Conservation (phyloP, 30 jellyfish, hydroid and myxozoan species). For the Calvadosia cruxmelitensis region DNA sequence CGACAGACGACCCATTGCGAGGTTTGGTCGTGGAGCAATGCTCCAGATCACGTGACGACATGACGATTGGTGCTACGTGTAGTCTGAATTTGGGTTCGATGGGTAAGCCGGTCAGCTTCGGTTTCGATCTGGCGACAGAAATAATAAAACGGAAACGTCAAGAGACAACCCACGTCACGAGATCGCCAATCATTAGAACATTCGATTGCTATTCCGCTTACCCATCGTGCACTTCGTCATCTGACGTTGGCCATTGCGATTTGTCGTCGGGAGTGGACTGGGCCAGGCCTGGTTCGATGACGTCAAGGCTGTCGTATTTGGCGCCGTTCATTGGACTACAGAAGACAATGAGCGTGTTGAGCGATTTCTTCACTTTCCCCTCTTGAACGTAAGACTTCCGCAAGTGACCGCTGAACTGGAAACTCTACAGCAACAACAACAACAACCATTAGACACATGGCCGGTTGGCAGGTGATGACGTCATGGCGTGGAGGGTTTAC, state of each 20-base stretch:
- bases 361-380: slow-evolving; percentile 49
- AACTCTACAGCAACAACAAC: slow-evolving; percentile 14
- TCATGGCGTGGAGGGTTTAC: not conserved
- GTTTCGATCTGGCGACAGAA: slow-evolving; percentile 11
- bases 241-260: not conserved
- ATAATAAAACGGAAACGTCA: slow-evolving; percentile 20
- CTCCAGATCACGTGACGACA: slow-evolving; percentile 7
- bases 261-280: not conserved
- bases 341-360: slow-evolving; percentile 69
- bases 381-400: slow-evolving; percentile 52
- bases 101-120: slow-evolving; percentile 60
- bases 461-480: not conserved
- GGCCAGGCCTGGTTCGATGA: no score
- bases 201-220: not conserved
- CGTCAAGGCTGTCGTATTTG: slow-evolving; percentile 26
- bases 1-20: not conserved
- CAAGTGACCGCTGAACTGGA: slow-evolving; percentile 81
- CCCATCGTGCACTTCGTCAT: slow-evolving; percentile 7
- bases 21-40: not conserved
- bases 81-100: slow-evolving; percentile 87
- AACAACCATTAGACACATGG: not conserved
- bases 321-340: slow-evolving; percentile 39
- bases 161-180: no score
- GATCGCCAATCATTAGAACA: no score
- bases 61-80: slow-evolving; percentile 76